Evolutionary conservation across 2,113 vertebrate genomes (phyloP).

Genomic region (Vireo altiloquus): DNA sequence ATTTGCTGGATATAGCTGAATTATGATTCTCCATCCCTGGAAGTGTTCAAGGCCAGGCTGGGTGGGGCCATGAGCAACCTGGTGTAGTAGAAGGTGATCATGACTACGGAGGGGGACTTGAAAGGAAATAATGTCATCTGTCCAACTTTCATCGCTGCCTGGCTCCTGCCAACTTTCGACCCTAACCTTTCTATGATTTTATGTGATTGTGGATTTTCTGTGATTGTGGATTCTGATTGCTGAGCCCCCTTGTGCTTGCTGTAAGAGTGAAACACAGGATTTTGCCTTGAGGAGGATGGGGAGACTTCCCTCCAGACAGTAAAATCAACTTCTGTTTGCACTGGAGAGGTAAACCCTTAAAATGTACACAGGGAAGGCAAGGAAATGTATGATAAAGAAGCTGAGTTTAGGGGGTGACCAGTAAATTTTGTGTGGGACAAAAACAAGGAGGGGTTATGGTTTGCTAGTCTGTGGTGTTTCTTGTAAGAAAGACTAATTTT

Average conservation of each 20-base stretch:
- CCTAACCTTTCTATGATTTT: not conserved
- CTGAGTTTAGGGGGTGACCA: not conserved
- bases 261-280: not conserved
- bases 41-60: not conserved
- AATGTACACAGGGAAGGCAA: not conserved
- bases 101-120: not conserved
- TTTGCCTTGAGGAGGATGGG: not conserved
- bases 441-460: not conserved
- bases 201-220: not conserved
- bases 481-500: constrained; percentile 15
- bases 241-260: not conserved
- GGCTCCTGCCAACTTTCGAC: not conserved
- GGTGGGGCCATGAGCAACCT: not conserved
- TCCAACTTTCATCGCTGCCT: too few species aligned
- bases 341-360: not conserved
- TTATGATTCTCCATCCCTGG: not conserved
- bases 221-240: not conserved
- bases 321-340: not conserved
- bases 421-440: not conserved
- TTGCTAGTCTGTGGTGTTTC: not conserved
- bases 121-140: not conserved
- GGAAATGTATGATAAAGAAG: not conserved
- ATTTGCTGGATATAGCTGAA: not conserved
- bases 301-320: not conserved
- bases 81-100: not conserved